A percentile compares a stretch with the other conserved stretches of the same genome.
phyloP scores from a whole-genome alignment of 2,113 vertebrate genomes.

The Dasyprocta punctata region DNA sequence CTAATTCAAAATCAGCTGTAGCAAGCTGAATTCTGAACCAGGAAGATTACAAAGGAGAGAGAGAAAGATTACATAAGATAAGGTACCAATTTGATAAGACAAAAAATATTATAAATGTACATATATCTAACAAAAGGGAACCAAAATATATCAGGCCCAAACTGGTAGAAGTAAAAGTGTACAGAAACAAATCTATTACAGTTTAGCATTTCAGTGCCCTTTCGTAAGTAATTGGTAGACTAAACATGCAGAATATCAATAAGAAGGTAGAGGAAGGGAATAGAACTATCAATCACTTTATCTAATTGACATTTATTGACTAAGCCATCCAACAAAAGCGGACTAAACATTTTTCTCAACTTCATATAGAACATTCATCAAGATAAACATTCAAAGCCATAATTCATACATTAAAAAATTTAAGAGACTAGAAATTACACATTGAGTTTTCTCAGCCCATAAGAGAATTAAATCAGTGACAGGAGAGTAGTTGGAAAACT shows the following conservation, averaged over 20 bases:
- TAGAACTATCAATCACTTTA: conserved; percentile 9
- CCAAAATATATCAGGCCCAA: neutral
- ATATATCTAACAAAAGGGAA: neutral
- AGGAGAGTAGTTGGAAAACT: neutral
- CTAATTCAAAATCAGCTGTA: too few species aligned
- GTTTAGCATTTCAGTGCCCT: neutral
- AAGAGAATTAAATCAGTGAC: neutral
- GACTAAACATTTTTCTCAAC: neutral
- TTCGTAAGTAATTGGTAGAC: neutral
- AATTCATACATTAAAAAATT: neutral
- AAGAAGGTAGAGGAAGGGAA: neutral
- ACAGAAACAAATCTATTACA: neutral
- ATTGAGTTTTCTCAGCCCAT: neutral
- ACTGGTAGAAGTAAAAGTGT: neutral
- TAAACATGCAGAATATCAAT: conserved; percentile 1
- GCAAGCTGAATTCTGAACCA: too few species aligned
- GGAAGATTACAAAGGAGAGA: too few species aligned
- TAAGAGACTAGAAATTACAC: neutral
- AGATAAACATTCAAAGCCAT: neutral
- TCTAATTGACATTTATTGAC: conserved; percentile 9
- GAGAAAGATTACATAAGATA: neutral
- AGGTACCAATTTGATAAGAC: neutral
- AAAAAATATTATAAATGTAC: neutral
- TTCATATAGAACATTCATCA: neutral
- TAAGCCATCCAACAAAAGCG: neutral